Percentiles rank a stretch among this genome's conserved stretches.
Conservation (phyloP, 2,113 vertebrate species). For the Tamias sibiricus region DNA sequence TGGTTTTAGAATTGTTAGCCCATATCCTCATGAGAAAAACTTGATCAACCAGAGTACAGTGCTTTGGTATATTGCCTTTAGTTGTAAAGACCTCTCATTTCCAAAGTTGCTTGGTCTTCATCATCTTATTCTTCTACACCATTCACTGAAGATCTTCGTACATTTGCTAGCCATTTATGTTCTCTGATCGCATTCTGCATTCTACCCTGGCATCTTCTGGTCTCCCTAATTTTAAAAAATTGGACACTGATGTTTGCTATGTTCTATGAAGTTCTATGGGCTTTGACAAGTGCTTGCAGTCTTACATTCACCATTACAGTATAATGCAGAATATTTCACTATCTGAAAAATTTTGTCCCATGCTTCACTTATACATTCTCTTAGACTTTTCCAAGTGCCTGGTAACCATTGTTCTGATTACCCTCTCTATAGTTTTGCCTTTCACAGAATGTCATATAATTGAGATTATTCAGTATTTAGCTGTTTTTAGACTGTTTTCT, state of each 20-base stretch:
- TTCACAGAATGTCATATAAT: too few species aligned
- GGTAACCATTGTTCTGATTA: too few species aligned
- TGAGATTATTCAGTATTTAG: too few species aligned
- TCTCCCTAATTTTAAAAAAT: neutral
- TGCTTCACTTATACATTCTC: neutral
- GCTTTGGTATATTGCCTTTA: neutral
- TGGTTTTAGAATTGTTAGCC: neutral
- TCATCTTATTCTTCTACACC: too few species aligned
- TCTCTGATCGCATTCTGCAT: neutral
- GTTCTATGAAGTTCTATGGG: neutral
- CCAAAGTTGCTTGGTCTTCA: too few species aligned
- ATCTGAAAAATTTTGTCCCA: neutral
- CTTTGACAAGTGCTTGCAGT: neutral
- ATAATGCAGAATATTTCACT: neutral
- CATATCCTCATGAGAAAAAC: neutral
- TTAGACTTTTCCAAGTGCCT: neutral
- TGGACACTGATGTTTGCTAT: neutral
- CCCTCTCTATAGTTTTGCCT: too few species aligned
- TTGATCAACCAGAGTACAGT: neutral
- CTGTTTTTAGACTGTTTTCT: too few species aligned
- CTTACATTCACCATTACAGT: neutral
- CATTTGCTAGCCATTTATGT: neutral
- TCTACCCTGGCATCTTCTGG: neutral
- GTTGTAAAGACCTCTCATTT: too few species aligned
- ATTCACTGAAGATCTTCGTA: too few species aligned